A percentile compares a stretch with the other conserved stretches of the same genome.
Conservation (phyloP, 2,113 vertebrate genomes). For the Indicator maculatus region DNA sequence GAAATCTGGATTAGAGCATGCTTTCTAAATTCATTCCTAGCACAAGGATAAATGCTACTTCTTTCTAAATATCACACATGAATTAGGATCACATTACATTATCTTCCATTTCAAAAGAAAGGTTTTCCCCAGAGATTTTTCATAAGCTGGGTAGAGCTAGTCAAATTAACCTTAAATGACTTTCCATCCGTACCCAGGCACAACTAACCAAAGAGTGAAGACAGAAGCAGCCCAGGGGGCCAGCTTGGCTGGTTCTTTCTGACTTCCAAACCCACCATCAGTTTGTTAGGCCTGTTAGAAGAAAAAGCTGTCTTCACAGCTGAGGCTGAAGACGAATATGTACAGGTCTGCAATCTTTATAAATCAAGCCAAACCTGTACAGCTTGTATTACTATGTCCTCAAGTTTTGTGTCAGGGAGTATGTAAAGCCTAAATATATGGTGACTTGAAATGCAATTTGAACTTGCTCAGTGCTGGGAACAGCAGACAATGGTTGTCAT, state of each 20-base stretch:
- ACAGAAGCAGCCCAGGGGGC: neutral
- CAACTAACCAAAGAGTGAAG: neutral
- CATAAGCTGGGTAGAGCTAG: neutral
- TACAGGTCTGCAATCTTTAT: neutral
- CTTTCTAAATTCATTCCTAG: slow-evolving; percentile 6
- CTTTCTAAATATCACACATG: neutral
- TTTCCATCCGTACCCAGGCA: neutral
- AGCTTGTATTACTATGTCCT: neutral
- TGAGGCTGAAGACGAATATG: neutral
- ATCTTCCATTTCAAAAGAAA: neutral
- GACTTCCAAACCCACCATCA: neutral
- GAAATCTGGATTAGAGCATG: neutral
- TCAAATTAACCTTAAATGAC: neutral
- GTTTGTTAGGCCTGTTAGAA: neutral
- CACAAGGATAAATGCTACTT: neutral
- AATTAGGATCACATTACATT: neutral
- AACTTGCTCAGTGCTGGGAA: neutral
- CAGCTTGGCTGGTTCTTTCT: neutral
- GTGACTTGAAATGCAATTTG: neutral
- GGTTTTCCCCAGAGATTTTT: neutral
- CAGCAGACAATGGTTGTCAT: accelerated
- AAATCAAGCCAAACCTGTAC: neutral
- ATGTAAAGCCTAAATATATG: neutral
- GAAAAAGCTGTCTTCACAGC: neutral
- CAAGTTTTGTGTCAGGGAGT: neutral